Evolutionary conservation across 1,140 invertebrate species (phyloP).

Genomic region (Tigriopus japonicus): DNA sequence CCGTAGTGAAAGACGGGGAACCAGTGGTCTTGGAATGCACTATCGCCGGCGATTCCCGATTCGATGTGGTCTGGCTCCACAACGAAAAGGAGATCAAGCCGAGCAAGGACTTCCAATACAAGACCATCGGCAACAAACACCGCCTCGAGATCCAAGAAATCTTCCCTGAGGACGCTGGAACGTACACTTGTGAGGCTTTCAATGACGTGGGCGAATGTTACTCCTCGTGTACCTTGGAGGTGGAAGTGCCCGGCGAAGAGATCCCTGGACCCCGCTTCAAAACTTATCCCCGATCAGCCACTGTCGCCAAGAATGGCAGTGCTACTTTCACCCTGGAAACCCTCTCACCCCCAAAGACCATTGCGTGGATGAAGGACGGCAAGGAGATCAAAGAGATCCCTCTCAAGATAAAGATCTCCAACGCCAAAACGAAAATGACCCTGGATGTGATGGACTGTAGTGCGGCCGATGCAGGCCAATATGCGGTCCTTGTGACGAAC

Average conservation of each 20-base stretch:
- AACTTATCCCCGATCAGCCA: conserved; percentile 72
- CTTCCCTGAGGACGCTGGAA: conserved; percentile 79
- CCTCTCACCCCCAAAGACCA: conserved; percentile 30
- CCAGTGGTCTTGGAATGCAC: conserved; percentile 59
- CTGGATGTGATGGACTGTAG: conserved; percentile 48
- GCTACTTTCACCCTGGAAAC: conserved; percentile 59
- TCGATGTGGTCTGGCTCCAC: conserved; percentile 85
- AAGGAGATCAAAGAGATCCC: conserved; percentile 57
- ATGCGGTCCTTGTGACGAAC: conserved; percentile 62
- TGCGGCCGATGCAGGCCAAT: conserved; percentile 67
- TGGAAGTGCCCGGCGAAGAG: conserved; percentile 41
- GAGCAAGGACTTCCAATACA: conserved; percentile 86
- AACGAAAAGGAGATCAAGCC: conserved; percentile 92
- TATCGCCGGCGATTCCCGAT: conserved; percentile 62
- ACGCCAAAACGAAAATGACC: conserved; percentile 50
- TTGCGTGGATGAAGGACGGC: conserved; percentile 74
- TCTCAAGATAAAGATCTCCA: conserved; percentile 55
- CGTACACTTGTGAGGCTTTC: conserved; percentile 89
- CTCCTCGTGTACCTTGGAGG: conserved; percentile 66
- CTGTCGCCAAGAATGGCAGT: conserved; percentile 55
- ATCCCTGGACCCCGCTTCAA: conserved; percentile 48
- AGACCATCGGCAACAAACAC: conserved; percentile 70
- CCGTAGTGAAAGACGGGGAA: conserved; percentile 57
- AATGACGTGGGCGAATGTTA: conserved; percentile 84
- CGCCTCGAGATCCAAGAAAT: conserved; percentile 79